Percentiles rank a stretch among this genome's conserved stretches.
Conservation (phyloP, 2,113 vertebrate genomes). For the Geococcyx californianus region DNA sequence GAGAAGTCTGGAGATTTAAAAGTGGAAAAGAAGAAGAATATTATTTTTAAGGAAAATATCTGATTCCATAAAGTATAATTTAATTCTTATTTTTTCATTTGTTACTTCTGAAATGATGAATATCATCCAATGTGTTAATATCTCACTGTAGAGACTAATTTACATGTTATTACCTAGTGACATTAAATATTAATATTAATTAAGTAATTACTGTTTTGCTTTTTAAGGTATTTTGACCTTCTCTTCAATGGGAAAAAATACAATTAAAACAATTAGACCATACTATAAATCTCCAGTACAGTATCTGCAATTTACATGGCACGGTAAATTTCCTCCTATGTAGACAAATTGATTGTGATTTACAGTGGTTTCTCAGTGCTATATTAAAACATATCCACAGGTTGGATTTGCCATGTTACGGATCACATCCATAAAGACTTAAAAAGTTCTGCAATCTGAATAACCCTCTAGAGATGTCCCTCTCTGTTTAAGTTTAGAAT, state of each 20-base stretch:
- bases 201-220: neutral
- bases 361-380: neutral
- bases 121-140: neutral
- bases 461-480: neutral
- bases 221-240: neutral
- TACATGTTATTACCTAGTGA: neutral
- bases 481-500: neutral
- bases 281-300: neutral
- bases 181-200: neutral
- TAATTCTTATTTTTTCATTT: neutral
- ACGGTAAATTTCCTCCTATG: neutral
- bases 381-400: neutral
- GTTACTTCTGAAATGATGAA: neutral
- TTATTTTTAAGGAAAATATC: neutral
- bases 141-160: neutral
- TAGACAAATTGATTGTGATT: neutral
- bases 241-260: neutral
- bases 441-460: neutral
- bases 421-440: neutral
- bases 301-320: neutral
- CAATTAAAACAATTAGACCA: neutral
- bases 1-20: neutral
- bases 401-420: neutral
- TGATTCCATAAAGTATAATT: neutral
- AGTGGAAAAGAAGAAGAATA: neutral